Base-by-base conservation (phyloP, 2,888 invertebrate genomes). In the Netelia virgata region DNA sequence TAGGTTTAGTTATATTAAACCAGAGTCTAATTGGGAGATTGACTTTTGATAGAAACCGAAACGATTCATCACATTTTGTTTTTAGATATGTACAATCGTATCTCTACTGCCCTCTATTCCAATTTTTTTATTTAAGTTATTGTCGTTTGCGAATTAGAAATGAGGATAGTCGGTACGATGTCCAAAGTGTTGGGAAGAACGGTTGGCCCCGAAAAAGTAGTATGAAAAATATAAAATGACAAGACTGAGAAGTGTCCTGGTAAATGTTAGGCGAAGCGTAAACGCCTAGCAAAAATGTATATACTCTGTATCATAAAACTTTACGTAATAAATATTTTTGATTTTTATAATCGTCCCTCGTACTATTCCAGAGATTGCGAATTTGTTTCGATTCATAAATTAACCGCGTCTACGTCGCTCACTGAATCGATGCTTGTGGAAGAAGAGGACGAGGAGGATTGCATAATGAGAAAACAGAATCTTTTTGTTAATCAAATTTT, bases 241-340 rank as follows among this genome's bases (percentile, higher is more conserved):
- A 90, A 91, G 91, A 92, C 91, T 92, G 91, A 91, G 53, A 79
- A 86, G 81, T 82, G 86, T 88, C 86, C 83, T 88, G 85, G 20
- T 81, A 77, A 85, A 83, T 64, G 81, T 86, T 81, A 66, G 78
- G 50, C 69, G 83, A 47, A 85, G 57, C 80, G 73, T 85, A 86
- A 86, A 86, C 69, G 61, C 74, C 61, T 69, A 70, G 8, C n/a
- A 55, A 57, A 23, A 55, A 53, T 92, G 92, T 92, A 93, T 89
- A 93, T 90, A 90, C 74, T 41, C 72, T 93, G 92, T 91, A 93
- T 86, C 84, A 91, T 92, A 91, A 88, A 87, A 86, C 81, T 87
- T 87, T 88, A 88, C 90, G 91, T 91, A 93, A 92, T 92, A 92
- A 92, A 92, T 92, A 93, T 93, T 93, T 93, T 93, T 90, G 88